These are phyloP conservation scores for Poliocrania exsul DNA, from an alignment of 2,797 vertebrate species.

Conservation along the genomic window DNA sequence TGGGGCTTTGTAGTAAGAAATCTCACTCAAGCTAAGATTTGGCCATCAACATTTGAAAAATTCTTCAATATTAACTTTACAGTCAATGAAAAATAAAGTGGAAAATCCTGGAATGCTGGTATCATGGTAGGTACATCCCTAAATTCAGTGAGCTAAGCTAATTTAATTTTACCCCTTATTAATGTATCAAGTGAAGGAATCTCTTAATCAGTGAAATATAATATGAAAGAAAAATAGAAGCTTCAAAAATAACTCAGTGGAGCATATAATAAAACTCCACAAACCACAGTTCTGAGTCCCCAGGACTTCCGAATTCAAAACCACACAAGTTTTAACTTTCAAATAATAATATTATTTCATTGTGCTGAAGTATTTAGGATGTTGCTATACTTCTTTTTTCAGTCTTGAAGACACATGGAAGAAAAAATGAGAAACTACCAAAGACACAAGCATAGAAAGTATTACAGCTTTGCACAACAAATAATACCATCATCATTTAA, in stretches of 20 bases:
- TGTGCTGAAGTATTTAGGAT: slow-evolving; percentile 28
- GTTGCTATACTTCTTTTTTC: background rate
- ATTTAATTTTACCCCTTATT: background rate
- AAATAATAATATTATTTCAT: slow-evolving; percentile 49
- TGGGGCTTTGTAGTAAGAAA: background rate
- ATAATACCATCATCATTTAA: background rate
- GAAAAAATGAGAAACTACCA: background rate
- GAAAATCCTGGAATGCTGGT: background rate
- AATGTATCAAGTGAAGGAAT: background rate
- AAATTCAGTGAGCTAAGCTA: background rate
- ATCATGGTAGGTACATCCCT: background rate
- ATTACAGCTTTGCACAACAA: background rate
- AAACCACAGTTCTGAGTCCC: background rate
- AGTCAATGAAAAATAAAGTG: background rate
- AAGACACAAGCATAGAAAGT: background rate
- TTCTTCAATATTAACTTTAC: background rate
- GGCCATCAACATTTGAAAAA: background rate
- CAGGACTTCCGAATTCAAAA: slow-evolving; percentile 26
- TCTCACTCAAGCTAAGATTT: background rate
- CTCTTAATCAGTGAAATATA: slow-evolving; percentile 37
- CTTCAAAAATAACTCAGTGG: background rate
- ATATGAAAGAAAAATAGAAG: slow-evolving; percentile 48
- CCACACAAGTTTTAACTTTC: slow-evolving; percentile 45
- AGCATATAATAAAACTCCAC: background rate
- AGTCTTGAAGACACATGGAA: background rate